A percentile compares a stretch with the other conserved stretches of the same genome.
phyloP scores from a whole-genome alignment of 53 echinoderm and acorn worm genomes.

The Echinometra lucunter region DNA sequence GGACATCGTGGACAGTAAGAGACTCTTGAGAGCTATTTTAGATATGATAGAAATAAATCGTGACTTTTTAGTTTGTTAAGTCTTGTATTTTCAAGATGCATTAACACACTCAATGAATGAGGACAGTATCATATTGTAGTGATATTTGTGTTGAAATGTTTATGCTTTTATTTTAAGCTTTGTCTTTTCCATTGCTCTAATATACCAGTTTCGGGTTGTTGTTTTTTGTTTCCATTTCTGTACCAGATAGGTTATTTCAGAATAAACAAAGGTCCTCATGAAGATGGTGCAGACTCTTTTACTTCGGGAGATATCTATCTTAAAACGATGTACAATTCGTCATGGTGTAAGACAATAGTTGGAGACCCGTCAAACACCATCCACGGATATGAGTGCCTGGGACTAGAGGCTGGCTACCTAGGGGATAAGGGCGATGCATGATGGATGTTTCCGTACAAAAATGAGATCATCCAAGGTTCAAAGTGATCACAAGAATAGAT shows the following conservation, averaged over 20 bases:
- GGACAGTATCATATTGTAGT: neutral
- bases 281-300: neutral
- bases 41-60: neutral
- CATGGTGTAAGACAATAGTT: conserved; percentile 36
- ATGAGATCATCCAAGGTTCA: conserved; percentile 44
- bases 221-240: no score
- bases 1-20: no score
- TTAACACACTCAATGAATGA: neutral
- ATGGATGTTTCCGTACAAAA: conserved; percentile 14
- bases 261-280: no score
- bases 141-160: neutral
- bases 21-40: neutral
- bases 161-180: no score
- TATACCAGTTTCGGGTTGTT: no score
- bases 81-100: neutral
- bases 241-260: no score
- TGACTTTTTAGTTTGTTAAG: neutral
- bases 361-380: neutral
- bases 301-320: neutral
- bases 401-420: neutral
- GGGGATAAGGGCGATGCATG: conserved; percentile 10
- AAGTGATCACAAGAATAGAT: neutral
- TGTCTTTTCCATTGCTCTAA: no score
- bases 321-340: neutral
- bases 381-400: conserved; percentile 21